A percentile compares a stretch with the other conserved stretches of the same genome.
Evolutionary conservation across 2,797 vertebrate species (phyloP).

Genomic region (Erethizon dorsatum): DNA sequence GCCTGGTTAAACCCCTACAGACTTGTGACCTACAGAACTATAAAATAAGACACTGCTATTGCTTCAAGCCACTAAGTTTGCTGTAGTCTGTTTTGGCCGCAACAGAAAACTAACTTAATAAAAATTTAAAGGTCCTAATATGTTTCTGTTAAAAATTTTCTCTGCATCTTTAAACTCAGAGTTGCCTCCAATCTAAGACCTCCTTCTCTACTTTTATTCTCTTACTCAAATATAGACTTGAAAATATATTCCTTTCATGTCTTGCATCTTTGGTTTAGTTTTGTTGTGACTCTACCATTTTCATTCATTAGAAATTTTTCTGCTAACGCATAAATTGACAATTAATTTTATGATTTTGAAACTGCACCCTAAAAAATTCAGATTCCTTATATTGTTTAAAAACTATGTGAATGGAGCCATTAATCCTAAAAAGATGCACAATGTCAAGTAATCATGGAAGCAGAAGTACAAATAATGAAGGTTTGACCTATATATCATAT

Average conservation of each 20-base stretch:
- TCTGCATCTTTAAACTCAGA: background rate
- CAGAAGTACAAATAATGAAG: background rate
- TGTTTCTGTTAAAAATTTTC: background rate
- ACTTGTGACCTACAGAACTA: background rate
- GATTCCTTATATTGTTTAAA: background rate
- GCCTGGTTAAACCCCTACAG: background rate
- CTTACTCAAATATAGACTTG: slow-evolving; percentile 23
- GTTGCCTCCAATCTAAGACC: background rate
- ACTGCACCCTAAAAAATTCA: background rate
- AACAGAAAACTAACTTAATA: background rate
- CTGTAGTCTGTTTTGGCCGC: background rate
- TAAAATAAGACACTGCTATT: background rate
- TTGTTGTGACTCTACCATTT: background rate
- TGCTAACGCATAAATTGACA: background rate
- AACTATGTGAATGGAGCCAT: background rate
- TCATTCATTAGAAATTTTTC: background rate
- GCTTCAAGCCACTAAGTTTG: background rate
- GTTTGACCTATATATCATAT: background rate
- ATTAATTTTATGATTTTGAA: slow-evolving; percentile 13
- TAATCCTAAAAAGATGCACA: slow-evolving; percentile 32
- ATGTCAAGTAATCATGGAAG: background rate
- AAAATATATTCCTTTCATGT: slow-evolving; percentile 23
- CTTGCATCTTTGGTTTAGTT: slow-evolving; percentile 7
- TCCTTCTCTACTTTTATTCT: background rate
- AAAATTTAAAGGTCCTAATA: background rate